phyloP scores from a whole-genome alignment of 2,888 invertebrate genomes.

The Notocelia uddmanniana region DNA sequence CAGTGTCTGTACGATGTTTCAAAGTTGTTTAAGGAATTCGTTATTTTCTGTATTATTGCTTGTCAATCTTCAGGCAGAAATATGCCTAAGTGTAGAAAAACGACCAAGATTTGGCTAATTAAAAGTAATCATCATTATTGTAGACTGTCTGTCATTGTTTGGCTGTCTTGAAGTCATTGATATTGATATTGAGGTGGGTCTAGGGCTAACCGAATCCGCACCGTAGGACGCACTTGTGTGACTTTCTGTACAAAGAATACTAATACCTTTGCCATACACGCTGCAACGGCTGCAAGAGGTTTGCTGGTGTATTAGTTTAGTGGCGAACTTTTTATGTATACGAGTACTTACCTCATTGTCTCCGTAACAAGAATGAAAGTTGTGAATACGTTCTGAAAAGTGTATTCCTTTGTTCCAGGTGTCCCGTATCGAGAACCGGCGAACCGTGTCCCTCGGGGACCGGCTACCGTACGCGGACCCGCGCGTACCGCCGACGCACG shows the following conservation, averaged over 20 bases:
- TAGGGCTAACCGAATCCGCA: too few species aligned
- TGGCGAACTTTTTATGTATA: too few species aligned
- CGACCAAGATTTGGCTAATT: not conserved
- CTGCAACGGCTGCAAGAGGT: too few species aligned
- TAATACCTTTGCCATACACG: too few species aligned
- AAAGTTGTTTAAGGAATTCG: not conserved
- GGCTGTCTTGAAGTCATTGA: too few species aligned
- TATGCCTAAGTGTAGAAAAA: not conserved
- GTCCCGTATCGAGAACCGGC: slow-evolving; percentile 69
- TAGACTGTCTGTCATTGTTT: too few species aligned
- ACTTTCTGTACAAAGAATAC: too few species aligned
- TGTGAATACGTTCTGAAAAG: not conserved
- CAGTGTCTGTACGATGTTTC: not conserved
- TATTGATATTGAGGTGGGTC: too few species aligned
- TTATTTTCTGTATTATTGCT: not conserved
- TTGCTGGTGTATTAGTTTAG: too few species aligned
- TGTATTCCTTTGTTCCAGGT: slow-evolving; percentile 62
- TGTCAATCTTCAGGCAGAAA: not conserved
- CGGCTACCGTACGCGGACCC: slow-evolving; percentile 73
- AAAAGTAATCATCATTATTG: not conserved
- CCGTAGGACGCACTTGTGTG: too few species aligned
- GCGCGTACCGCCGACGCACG: slow-evolving; percentile 76
- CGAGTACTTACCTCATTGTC: too few species aligned
- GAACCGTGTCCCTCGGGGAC: slow-evolving; percentile 67
- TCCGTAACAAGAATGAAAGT: not conserved